phyloP scores from a whole-genome alignment of 2,888 invertebrate species.

The Choreutis nemorana region DNA sequence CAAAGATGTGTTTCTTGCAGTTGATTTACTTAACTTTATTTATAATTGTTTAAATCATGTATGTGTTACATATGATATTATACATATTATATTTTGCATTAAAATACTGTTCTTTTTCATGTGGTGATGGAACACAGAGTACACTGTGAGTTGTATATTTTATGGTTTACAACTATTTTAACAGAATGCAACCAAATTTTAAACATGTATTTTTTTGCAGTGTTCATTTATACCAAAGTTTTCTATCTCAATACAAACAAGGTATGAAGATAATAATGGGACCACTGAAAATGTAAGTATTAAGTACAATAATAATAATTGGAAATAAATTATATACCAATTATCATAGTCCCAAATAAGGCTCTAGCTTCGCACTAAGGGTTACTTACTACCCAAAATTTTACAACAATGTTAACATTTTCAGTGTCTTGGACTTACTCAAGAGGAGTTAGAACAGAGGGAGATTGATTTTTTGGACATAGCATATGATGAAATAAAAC shows the following conservation, averaged over 20 bases:
- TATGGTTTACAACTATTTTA: neutral
- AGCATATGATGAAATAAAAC: slow-evolving; percentile 84
- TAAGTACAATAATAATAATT: too few species aligned
- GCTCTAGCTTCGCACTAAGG: too few species aligned
- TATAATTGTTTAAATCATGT: too few species aligned
- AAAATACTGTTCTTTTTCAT: too few species aligned
- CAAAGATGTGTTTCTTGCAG: too few species aligned
- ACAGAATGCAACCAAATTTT: neutral
- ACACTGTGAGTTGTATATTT: too few species aligned
- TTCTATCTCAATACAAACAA: slow-evolving; percentile 84
- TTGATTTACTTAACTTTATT: too few species aligned
- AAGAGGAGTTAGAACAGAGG: slow-evolving; percentile 76
- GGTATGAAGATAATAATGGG: slow-evolving; percentile 90
- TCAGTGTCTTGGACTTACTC: slow-evolving; percentile 77
- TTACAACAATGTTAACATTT: slow-evolving; percentile 22
- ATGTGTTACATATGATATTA: too few species aligned
- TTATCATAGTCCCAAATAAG: too few species aligned
- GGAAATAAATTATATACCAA: neutral
- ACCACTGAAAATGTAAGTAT: slow-evolving; percentile 87
- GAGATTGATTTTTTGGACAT: slow-evolving; percentile 86
- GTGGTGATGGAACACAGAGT: too few species aligned
- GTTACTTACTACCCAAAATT: too few species aligned
- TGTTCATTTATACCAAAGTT: slow-evolving; percentile 92
- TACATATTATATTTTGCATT: too few species aligned
- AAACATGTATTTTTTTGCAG: slow-evolving; percentile 54